Percentiles rank a stretch among this genome's conserved stretches.
Conservation (phyloP, 2,797 vertebrate genomes). For the Sternarchorhynchus goeldii region DNA sequence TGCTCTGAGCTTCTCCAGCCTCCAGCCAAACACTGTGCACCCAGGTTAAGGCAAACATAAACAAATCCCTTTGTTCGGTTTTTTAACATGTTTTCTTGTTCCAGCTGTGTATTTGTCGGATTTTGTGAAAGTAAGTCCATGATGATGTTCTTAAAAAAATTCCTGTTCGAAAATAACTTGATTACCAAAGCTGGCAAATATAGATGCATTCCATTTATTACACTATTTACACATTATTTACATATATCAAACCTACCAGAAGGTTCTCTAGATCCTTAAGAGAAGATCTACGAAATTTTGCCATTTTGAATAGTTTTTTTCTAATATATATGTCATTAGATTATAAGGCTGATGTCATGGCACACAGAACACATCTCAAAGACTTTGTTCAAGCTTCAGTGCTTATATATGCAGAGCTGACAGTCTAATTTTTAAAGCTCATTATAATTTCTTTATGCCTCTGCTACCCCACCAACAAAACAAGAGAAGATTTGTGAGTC, state of each 20-base stretch:
- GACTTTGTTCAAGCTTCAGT: background rate
- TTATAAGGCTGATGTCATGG: background rate
- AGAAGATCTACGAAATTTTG: background rate
- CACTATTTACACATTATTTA: background rate
- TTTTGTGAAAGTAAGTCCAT: conserved; percentile 7
- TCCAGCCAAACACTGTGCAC: conserved; percentile 31
- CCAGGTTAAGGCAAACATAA: conserved; percentile 44
- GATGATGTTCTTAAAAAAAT: too few species aligned
- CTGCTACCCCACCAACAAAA: conserved; percentile 18
- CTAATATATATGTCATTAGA: background rate
- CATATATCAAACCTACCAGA: background rate
- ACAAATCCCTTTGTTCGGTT: conserved; percentile 50
- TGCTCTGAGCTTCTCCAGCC: conserved; percentile 39
- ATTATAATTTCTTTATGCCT: conserved; percentile 52
- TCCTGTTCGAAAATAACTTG: too few species aligned
- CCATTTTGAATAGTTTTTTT: background rate
- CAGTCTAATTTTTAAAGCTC: conserved; percentile 34
- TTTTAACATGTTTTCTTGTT: conserved; percentile 1
- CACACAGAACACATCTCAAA: background rate
- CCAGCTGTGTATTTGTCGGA: conserved; percentile 10
- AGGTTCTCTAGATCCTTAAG: background rate
- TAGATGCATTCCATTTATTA: background rate
- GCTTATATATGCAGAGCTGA: conserved; percentile 4
- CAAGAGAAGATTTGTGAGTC: conserved; percentile 34
- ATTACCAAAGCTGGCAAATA: too few species aligned